phyloP scores from a whole-genome alignment of 1,140 invertebrate genomes.

The Daktulosphaira vitifoliae region DNA sequence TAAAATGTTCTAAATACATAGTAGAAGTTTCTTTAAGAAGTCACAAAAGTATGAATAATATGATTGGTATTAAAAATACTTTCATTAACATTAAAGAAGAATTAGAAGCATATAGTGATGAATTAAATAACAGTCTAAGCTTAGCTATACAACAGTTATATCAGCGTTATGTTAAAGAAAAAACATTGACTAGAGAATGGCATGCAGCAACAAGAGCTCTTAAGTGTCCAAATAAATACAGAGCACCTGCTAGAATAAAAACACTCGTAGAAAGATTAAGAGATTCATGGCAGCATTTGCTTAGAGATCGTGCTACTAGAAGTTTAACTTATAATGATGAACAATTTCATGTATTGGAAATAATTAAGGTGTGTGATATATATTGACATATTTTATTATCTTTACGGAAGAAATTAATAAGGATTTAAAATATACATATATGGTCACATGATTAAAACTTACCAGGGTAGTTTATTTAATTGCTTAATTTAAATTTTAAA shows the following conservation, averaged over 20 bases:
- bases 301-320: slow-evolving; percentile 73
- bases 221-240: slow-evolving; percentile 55
- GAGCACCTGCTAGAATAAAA: slow-evolving; percentile 59
- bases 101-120: slow-evolving; percentile 44
- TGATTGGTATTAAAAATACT: slow-evolving; percentile 38
- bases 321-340: slow-evolving; percentile 84
- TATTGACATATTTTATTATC: background rate
- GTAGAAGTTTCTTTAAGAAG: slow-evolving; percentile 39
- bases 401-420: background rate
- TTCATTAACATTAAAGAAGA: slow-evolving; percentile 39
- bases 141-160: slow-evolving; percentile 52
- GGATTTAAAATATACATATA: background rate
- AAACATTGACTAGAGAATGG: slow-evolving; percentile 61
- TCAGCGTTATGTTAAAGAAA: slow-evolving; percentile 49
- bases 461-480: background rate
- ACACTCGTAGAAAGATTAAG: slow-evolving; percentile 68
- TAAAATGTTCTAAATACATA: slow-evolving; percentile 46
- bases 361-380: slow-evolving; percentile 58
- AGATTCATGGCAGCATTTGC: slow-evolving; percentile 85
- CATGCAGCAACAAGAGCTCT: slow-evolving; percentile 56
- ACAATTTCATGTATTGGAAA: slow-evolving; percentile 84
- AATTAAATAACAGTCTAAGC: slow-evolving; percentile 44
- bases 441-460: no score
- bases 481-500: no score
- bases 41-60: slow-evolving; percentile 38